Base-by-base conservation (phyloP, 2,888 invertebrate genomes). In the Limnephilus auricula region DNA sequence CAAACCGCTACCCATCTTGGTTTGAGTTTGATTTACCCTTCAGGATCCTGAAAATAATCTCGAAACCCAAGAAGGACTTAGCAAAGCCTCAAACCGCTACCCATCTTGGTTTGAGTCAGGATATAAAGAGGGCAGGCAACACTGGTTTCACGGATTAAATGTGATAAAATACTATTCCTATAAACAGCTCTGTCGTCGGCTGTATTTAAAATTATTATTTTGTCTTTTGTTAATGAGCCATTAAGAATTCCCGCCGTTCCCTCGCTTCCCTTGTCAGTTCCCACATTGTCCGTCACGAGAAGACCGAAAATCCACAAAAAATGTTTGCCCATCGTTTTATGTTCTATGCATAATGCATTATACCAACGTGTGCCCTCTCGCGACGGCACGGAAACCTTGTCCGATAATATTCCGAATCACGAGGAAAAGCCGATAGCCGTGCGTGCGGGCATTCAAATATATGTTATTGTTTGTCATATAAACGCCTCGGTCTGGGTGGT, bases 311-410 rank as follows among this genome's bases (percentile, higher is more conserved):
- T 80, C 37, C 80, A 82, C 78, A 32, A 79, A 86, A 90, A 87
- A 31, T 30, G 89, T 79, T 32, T 32, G 82, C 34, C 85, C 85
- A 85, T 15, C 85, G 50, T 65, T 65, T 65, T n/a, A 65, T 65
- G 65, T 65, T 65, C 65, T 31, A 88, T 90, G 87, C 88, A 90
- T 90, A 82, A 90, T 82, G 80, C 90, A 88, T 87, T 65, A 37
- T 45, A 79, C 79, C 45, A 30, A 37, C n/a, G 40, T 78, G 80
- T 3, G 87, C 90, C 82, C 80, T n/a, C 80, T 84, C 37, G 78
- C 78, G 84, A 89, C 89, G 50, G 89, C 91, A 91, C 91, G 91
- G 91, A 83, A 84, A 89, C 79, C 37, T 37, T 87, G 90, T 91
- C 65, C 83, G 50, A 85, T 30, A 40, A 45, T 40, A 85, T 85